Evolutionary conservation across 2,888 invertebrate species (phyloP), one percentile per base, ranked within the genome.

Genomic region (Osedax fenrisi): DNA sequence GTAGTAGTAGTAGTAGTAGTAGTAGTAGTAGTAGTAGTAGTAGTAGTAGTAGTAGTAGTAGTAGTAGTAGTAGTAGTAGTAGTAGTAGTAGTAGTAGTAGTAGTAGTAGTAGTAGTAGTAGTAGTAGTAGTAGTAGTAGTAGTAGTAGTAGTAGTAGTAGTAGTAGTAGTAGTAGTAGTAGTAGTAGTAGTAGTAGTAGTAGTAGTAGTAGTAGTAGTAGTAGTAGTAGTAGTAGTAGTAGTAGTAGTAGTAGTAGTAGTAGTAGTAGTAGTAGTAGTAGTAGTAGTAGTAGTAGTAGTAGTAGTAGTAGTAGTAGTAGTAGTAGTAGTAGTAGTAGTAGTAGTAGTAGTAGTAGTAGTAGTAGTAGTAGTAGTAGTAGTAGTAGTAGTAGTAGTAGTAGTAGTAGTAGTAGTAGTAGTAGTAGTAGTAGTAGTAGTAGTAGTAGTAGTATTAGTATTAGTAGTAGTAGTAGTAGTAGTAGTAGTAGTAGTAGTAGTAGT

Each of bases 1-100:
- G 64, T 64, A 64, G 64, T 64, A 64, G 64, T 64, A 64, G 64
- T 64, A 64, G 64, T 64, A 64, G 64, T 64, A 64, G 64, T 64
- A 64, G 64, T 64, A 64, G 64, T 64, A 64, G 64, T 64, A 64
- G 64, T 64, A 64, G 23, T 64, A 64, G 64, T 64, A 64, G 64
- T 64, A 64, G 64, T 64, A 64, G 23, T 64, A 64, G 64, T 64
- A 64, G 64, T 64, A 64, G 64, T 64, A 64, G 23, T 64, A 64
- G 64, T 64, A 64, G 64, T 64, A 64, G 64, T 64, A 64, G 64
- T 64, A 64, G 64, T 64, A 64, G 64, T 64, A 64, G 64, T 64
- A 64, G 64, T 64, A 64, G 64, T 64, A 64, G 64, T 64, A 64
- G 64, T 64, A 64, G 64, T 64, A 64, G 64, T 64, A 64, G 64